Conservation (phyloP, 2,113 vertebrate species). For the Rissa tridactyla region DNA sequence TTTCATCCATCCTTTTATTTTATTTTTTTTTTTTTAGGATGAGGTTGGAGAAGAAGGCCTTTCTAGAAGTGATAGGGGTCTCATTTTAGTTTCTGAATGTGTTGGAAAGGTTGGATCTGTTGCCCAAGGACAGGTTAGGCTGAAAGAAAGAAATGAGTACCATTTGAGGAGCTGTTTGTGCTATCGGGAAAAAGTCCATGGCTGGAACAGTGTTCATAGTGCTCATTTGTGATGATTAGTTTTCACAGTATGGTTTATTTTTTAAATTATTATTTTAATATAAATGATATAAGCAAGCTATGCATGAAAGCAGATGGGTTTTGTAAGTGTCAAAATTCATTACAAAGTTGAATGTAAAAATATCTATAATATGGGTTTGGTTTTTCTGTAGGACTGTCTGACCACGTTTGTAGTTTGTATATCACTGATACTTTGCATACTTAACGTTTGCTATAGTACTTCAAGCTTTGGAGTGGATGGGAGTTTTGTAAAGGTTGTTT, state of each 20-base stretch:
- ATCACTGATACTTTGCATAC: background rate
- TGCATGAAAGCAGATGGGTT: background rate
- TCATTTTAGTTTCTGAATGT: background rate
- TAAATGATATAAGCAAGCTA: background rate
- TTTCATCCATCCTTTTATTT: background rate
- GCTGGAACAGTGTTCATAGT: background rate
- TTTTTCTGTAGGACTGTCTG: background rate
- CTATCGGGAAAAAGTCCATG: background rate
- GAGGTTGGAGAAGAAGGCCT: background rate
- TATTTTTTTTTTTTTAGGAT: background rate
- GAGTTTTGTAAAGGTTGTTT: background rate
- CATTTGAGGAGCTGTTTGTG: background rate
- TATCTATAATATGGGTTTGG: background rate
- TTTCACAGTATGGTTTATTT: background rate
- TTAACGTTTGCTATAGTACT: background rate
- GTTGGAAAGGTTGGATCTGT: background rate
- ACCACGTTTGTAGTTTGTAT: fast-evolving
- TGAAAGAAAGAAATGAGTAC: background rate
- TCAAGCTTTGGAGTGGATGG: background rate
- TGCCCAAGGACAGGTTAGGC: background rate
- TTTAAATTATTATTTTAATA: background rate
- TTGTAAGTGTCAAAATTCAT: background rate
- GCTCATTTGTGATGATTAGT: background rate
- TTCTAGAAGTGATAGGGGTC: background rate
- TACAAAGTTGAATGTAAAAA: background rate